These are phyloP conservation scores for Dasyornis broadbenti DNA, from an alignment of 2,113 vertebrate genomes.

Conservation along the genomic window DNA sequence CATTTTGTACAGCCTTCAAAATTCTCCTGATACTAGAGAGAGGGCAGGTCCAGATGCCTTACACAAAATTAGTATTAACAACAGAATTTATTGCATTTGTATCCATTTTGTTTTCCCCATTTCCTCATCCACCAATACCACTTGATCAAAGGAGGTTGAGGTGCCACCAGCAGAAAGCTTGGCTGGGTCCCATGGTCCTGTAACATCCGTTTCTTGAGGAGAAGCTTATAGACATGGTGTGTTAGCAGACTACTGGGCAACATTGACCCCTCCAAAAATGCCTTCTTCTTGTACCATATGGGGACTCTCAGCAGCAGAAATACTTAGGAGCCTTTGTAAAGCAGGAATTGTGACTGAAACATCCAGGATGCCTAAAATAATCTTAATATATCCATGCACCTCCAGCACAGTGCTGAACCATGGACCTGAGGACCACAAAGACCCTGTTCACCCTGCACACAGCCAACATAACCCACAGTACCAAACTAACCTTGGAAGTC, in stretches of 20 bases:
- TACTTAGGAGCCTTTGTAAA: background rate
- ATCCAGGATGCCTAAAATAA: background rate
- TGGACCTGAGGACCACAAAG: background rate
- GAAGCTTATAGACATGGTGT: accelerated
- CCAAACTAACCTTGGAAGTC: background rate
- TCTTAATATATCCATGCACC: background rate
- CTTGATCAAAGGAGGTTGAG: background rate
- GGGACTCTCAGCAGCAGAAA: background rate
- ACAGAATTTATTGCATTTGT: background rate
- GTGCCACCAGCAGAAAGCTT: background rate
- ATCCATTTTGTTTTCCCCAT: background rate
- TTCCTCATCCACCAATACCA: background rate
- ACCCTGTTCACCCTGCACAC: background rate
- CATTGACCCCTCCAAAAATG: background rate
- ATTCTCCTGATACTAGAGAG: background rate
- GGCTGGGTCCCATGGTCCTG: background rate
- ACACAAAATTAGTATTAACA: background rate
- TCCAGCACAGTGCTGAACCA: background rate
- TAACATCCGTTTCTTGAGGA: background rate
- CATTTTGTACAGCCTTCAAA: background rate
- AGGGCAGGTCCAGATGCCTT: background rate
- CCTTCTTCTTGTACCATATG: background rate
- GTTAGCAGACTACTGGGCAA: background rate
- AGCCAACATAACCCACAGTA: background rate
- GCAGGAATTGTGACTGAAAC: background rate